Evolutionary conservation across 2,888 invertebrate species (phyloP), one percentile per base, ranked within the genome.

Genomic region (Anagyrus pseudococci): DNA sequence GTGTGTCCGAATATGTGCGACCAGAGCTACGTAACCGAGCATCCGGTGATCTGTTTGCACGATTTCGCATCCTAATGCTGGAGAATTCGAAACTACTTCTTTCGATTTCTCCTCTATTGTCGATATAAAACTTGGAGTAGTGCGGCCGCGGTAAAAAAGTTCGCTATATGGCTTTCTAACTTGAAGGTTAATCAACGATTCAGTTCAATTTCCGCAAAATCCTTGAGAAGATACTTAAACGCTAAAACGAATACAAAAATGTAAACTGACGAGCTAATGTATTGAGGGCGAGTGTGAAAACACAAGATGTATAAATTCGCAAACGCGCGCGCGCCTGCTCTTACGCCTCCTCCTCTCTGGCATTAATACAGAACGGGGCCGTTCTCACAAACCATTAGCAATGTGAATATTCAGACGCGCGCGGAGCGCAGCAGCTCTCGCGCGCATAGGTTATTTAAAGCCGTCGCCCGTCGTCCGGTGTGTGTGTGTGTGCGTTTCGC

Each of bases 321-420:
- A 22, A 29, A 19, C 20, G 23, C 20, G 15, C 49, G 3, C 10
- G 23, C 29, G 3, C 25, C 22, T 22, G n/a, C 47, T 25, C 23
- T 25, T n/a, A 50, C 17, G 58, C 22, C 37, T 41, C 13, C 15
- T 7, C 29, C 15, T 15, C 26, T 10, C 54, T 52, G 23, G 46
- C 63, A 47, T 64, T 58, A 56, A 64, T 64, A 50, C 40, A 23
- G 59, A 64, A 59, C 50, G 55, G 55, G 29, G 59, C 46, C 50
- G 52, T 59, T 64, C 63, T 58, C 63, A 50, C 58, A 29, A 59
- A 49, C 58, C 50, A 58, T 63, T 63, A 59, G 58, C 55, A 59
- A 49, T 10, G 26, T 7, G 46, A 55, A 55, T 59, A 59, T 59
- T 46, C 55, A 52, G 46, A 46, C 46, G 44, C 23, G n/a, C 40